phyloP scores from a whole-genome alignment of 2,888 invertebrate genomes.

The Chelonus formosanus region DNA sequence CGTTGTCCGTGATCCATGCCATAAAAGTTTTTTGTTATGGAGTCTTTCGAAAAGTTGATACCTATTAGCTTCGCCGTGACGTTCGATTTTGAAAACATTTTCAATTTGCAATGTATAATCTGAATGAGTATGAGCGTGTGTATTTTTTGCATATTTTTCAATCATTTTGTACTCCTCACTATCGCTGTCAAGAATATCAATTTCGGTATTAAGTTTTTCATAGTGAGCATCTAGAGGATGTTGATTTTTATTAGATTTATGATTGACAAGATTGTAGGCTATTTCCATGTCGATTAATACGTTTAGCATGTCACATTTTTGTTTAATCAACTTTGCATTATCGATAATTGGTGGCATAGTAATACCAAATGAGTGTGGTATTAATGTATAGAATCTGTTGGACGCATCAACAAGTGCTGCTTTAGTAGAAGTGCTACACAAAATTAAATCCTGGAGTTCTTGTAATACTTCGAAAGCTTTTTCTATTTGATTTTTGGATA shows the following conservation, averaged over 20 bases:
- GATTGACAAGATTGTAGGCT: slow-evolving; percentile 86
- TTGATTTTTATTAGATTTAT: slow-evolving; percentile 66
- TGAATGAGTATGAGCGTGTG: slow-evolving; percentile 90
- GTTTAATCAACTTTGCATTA: slow-evolving; percentile 76
- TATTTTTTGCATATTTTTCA: slow-evolving; percentile 84
- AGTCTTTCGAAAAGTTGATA: slow-evolving; percentile 88
- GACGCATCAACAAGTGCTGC: slow-evolving; percentile 81
- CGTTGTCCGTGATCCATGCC: slow-evolving; percentile 96
- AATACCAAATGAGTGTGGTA: slow-evolving; percentile 94
- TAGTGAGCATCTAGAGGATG: slow-evolving; percentile 87
- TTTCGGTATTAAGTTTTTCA: slow-evolving; percentile 82
- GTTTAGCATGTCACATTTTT: slow-evolving; percentile 85
- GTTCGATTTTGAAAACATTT: slow-evolving; percentile 77
- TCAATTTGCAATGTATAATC: slow-evolving; percentile 76
- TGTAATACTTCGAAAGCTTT: slow-evolving; percentile 84
- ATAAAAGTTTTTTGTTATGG: slow-evolving; percentile 85
- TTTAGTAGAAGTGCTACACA: slow-evolving; percentile 64
- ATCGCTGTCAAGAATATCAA: slow-evolving; percentile 74
- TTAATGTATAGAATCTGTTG: slow-evolving; percentile 92
- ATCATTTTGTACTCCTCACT: slow-evolving; percentile 80
- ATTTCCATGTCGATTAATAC: slow-evolving; percentile 94
- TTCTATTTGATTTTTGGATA: slow-evolving; percentile 90
- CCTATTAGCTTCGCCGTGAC: slow-evolving; percentile 82
- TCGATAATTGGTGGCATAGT: slow-evolving; percentile 83
- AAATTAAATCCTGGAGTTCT: slow-evolving; percentile 72